Evolutionary conservation across 2,888 invertebrate genomes (phyloP).

Genomic region (Drosophila infuscata): DNA sequence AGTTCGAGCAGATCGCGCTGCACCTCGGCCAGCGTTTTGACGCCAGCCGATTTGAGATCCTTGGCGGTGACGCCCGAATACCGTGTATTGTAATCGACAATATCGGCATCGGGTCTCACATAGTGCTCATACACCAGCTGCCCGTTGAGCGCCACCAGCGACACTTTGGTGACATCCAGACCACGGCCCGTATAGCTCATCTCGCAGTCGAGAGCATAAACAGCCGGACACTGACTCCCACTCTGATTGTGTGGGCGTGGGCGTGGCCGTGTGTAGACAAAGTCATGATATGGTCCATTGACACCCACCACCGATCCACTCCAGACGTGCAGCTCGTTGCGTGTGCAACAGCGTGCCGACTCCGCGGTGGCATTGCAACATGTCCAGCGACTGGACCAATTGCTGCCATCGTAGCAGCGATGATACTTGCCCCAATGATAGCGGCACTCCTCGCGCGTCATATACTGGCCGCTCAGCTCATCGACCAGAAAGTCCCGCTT

Average conservation of each 20-base stretch:
- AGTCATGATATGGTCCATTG: conserved; percentile 91
- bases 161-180: conserved; percentile 94
- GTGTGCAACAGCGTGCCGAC: conserved; percentile 88
- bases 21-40: conserved; percentile 91
- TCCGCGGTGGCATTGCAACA: conserved; percentile 87
- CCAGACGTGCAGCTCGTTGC: conserved; percentile 91
- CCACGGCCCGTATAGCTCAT: conserved; percentile 97
- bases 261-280: conserved; percentile 86
- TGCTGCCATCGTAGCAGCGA: conserved; percentile 54
- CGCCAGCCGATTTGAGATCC: conserved; percentile 87
- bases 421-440: conserved; percentile 95
- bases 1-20: conserved; percentile 94
- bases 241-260: neutral
- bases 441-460: conserved; percentile 90
- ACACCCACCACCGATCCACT: conserved; percentile 89
- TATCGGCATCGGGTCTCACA: conserved; percentile 92
- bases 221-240: conserved; percentile 60
- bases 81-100: conserved; percentile 97
- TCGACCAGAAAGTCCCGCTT: conserved; percentile 90
- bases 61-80: conserved; percentile 95
- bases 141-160: conserved; percentile 91
- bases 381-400: conserved; percentile 84
- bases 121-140: conserved; percentile 92
- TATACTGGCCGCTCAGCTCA: conserved; percentile 88
- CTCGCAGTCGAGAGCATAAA: conserved; percentile 97